These are phyloP conservation scores for Triplophysa siluroides DNA, from an alignment of 2,113 vertebrate genomes.

Conservation along the genomic window DNA sequence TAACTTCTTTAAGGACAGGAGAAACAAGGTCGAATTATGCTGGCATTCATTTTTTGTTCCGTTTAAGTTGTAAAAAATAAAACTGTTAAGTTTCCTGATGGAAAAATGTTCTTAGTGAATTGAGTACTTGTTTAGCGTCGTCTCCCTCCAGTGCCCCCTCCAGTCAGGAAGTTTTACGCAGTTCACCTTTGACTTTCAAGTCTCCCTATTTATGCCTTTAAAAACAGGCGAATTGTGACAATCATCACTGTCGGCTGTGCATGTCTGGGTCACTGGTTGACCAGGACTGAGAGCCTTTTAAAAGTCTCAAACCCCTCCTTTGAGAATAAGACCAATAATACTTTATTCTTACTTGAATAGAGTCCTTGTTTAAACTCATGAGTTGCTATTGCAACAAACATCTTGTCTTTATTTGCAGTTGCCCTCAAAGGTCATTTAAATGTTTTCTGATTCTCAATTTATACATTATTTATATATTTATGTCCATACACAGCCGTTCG, in stretches of 20 bases:
- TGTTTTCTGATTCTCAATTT: background rate
- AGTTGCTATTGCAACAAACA: background rate
- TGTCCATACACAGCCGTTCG: no score
- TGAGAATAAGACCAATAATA: slow-evolving; percentile 30
- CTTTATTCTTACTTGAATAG: slow-evolving; percentile 20
- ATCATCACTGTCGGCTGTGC: slow-evolving; percentile 66
- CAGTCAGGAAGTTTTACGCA: slow-evolving; percentile 71
- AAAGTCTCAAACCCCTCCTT: slow-evolving; percentile 45
- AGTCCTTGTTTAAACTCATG: slow-evolving; percentile 11
- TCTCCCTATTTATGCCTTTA: slow-evolving; percentile 68
- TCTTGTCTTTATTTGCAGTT: background rate
- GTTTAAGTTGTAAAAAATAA: slow-evolving; percentile 58
- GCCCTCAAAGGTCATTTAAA: slow-evolving; percentile 9
- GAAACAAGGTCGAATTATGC: slow-evolving; percentile 49
- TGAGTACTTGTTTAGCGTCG: slow-evolving; percentile 66
- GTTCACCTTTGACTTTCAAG: slow-evolving; percentile 67
- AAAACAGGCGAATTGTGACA: slow-evolving; percentile 72
- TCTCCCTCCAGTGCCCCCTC: slow-evolving; percentile 18
- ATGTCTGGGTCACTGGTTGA: slow-evolving; percentile 62
- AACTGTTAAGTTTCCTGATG: slow-evolving; percentile 53
- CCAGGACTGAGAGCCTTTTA: slow-evolving; percentile 64
- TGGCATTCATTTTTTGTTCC: slow-evolving; percentile 67
- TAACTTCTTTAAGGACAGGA: slow-evolving; percentile 8
- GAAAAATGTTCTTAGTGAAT: slow-evolving; percentile 69
- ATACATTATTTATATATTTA: no score